A percentile compares a stretch with the other conserved stretches of the same genome.
phyloP scores from a whole-genome alignment of 1,140 invertebrate genomes.

The Pseudomyrmex sp. region DNA sequence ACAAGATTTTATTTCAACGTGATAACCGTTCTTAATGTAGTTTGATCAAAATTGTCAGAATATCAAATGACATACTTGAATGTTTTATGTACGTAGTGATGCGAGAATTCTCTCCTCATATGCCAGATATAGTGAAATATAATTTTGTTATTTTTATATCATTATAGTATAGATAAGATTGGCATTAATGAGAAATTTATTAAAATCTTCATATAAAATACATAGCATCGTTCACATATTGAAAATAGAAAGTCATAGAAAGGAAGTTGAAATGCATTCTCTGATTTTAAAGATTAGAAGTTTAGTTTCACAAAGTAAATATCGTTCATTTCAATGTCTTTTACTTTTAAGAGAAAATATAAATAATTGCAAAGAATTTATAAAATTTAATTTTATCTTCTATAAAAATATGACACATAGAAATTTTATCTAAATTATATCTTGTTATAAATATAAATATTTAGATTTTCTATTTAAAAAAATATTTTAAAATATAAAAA shows the following conservation, averaged over 20 bases:
- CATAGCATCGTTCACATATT: background rate
- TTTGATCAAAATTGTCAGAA: background rate
- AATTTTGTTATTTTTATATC: no score
- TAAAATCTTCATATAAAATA: background rate
- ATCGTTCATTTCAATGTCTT: background rate
- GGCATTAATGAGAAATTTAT: no score
- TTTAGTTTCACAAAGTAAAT: slow-evolving; percentile 12
- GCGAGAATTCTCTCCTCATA: background rate
- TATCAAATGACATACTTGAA: background rate
- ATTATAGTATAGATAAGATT: no score
- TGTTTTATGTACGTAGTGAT: background rate
- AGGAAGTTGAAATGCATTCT: background rate
- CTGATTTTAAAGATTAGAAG: slow-evolving; percentile 4
- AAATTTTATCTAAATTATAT: background rate
- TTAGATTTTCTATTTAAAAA: background rate
- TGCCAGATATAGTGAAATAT: no score
- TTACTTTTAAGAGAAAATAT: background rate
- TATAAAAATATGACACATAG: background rate
- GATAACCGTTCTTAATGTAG: slow-evolving; percentile 14
- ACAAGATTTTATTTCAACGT: slow-evolving; percentile 5
- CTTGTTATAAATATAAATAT: background rate
- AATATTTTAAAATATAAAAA: background rate
- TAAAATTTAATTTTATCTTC: background rate
- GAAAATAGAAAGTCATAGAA: slow-evolving; percentile 23
- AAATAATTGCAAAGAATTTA: no score